These are phyloP conservation scores for Arctopsyche grandis DNA, from an alignment of 1,140 invertebrate genomes.

Conservation along the genomic window DNA sequence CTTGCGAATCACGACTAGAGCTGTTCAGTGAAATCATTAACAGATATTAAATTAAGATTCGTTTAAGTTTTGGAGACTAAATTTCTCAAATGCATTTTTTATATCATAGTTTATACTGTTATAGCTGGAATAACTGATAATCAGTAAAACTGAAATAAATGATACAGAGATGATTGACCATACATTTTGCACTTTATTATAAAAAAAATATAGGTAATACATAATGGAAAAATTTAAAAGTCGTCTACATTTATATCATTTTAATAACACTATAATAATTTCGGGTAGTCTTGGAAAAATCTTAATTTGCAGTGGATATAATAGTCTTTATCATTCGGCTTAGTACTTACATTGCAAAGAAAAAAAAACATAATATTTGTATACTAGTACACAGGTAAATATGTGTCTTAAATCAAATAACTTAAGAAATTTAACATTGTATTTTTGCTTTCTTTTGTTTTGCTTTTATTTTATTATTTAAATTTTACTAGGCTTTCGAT, in stretches of 20 bases:
- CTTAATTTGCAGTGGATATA: background rate
- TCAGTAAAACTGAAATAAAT: background rate
- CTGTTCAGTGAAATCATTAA: background rate
- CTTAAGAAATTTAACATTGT: background rate
- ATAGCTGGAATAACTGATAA: background rate
- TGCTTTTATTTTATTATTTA: too few species aligned
- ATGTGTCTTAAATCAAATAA: background rate
- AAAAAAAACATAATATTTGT: background rate
- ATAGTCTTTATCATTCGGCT: background rate
- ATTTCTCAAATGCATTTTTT: background rate
- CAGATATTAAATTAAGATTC: background rate
- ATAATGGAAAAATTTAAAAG: background rate
- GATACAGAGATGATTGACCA: background rate
- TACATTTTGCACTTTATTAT: background rate
- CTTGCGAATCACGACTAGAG: background rate
- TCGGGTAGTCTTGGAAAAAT: background rate
- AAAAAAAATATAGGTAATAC: background rate
- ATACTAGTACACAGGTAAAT: background rate
- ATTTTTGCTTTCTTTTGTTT: too few species aligned
- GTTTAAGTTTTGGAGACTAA: background rate
- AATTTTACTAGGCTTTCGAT: too few species aligned
- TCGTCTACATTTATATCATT: background rate
- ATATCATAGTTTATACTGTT: background rate
- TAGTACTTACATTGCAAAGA: slow-evolving; percentile 11
- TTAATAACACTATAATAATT: background rate